Evolutionary conservation across 2,888 invertebrate species (phyloP).

Genomic region (Ceriagrion tenellum): DNA sequence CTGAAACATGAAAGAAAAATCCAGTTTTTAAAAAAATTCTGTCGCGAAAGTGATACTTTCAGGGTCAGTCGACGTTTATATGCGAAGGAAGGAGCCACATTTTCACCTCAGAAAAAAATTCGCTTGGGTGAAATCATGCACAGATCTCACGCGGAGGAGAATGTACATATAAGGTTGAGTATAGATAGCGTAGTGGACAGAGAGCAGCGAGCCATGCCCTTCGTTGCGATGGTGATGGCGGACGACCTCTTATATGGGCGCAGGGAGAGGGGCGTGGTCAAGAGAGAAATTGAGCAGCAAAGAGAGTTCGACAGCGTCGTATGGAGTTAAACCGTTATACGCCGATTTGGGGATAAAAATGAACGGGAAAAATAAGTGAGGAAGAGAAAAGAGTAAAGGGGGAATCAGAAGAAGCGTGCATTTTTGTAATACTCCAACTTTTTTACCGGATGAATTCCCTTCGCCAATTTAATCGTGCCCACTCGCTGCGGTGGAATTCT

Average conservation of each 20-base stretch:
- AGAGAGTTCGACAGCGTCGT: neutral
- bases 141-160: no score
- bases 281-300: neutral
- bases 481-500: neutral
- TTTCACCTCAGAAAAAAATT: no score
- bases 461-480: neutral
- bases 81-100: no score
- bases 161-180: no score
- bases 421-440: neutral
- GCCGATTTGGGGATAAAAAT: neutral
- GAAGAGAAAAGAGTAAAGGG: neutral
- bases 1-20: no score
- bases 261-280: neutral
- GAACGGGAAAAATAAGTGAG: neutral
- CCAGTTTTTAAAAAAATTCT: no score
- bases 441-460: neutral
- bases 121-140: no score
- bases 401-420: no score
- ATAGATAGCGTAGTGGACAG: no score
- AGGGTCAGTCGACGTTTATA: no score
- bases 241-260: neutral
- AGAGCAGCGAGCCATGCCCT: neutral
- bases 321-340: neutral
- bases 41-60: no score
- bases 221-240: neutral